phyloP scores from a whole-genome alignment of 1,140 invertebrate genomes.

The Pseudomyrmex concolor region DNA sequence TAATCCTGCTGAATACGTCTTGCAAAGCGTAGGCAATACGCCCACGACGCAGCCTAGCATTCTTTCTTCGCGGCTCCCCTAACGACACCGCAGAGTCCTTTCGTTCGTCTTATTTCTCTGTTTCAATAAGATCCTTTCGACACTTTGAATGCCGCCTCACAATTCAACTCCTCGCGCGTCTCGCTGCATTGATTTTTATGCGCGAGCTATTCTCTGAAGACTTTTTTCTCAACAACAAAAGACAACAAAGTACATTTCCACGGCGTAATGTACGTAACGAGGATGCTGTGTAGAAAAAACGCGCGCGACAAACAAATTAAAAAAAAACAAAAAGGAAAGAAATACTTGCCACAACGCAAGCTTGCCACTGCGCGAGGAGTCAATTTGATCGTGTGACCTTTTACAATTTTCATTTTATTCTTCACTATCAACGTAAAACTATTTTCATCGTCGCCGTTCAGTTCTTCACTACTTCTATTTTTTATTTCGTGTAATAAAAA shows the following conservation, averaged over 20 bases:
- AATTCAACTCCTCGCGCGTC: slow-evolving; percentile 18
- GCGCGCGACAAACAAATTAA: too few relatives aligned
- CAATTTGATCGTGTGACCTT: slow-evolving; percentile 14
- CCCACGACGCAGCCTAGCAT: slow-evolving; percentile 50
- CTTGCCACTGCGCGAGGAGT: neutral
- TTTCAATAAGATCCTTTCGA: slow-evolving; percentile 32
- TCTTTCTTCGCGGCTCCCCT: slow-evolving; percentile 54
- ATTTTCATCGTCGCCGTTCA: neutral
- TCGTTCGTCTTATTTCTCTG: slow-evolving; percentile 46
- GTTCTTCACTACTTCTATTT: neutral
- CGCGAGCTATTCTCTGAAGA: neutral
- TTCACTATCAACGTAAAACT: neutral
- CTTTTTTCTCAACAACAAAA: too few relatives aligned
- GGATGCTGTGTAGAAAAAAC: too few relatives aligned
- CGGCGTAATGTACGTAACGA: too few relatives aligned
- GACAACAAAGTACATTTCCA: neutral
- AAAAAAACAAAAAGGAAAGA: slow-evolving; percentile 1
- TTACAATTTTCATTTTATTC: neutral
- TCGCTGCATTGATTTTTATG: neutral
- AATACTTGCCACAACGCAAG: neutral
- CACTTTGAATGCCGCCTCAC: slow-evolving; percentile 38
- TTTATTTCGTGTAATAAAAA: too few relatives aligned
- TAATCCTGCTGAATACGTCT: slow-evolving; percentile 55
- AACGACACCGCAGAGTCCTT: slow-evolving; percentile 52
- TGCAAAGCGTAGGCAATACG: slow-evolving; percentile 50